These are phyloP conservation scores for Cetoscarus ocellatus DNA, from an alignment of 2,797 vertebrate species.

Conservation along the genomic window DNA sequence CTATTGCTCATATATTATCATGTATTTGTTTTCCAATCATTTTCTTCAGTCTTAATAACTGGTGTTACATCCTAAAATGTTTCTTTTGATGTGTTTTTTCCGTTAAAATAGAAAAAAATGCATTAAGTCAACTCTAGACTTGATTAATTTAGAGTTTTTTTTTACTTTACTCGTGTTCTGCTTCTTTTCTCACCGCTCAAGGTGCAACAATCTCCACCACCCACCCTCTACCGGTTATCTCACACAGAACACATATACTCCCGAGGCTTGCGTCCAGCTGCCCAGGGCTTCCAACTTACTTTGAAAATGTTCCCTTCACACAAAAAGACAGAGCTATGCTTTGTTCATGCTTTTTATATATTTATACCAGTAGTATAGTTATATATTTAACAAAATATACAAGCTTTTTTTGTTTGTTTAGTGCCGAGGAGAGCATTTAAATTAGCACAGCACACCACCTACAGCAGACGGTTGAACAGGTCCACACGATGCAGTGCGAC, in stretches of 20 bases:
- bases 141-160: conserved; percentile 5
- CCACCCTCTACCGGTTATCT: conserved; percentile 76
- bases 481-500: conserved; percentile 45
- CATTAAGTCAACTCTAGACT: conserved; percentile 29
- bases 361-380: conserved; percentile 24
- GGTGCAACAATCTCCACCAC: conserved; percentile 59
- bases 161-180: conserved; percentile 29
- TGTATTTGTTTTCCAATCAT: too few relatives aligned
- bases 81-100: too few relatives aligned
- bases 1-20: too few relatives aligned
- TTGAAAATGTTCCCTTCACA: conserved; percentile 30
- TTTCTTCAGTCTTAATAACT: too few relatives aligned
- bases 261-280: conserved; percentile 61
- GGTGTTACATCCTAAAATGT: too few relatives aligned
- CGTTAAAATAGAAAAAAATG: conserved; percentile 1
- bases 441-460: conserved; percentile 40
- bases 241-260: conserved; percentile 74
- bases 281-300: conserved; percentile 54
- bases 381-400: conserved; percentile 14
- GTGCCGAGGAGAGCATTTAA: conserved; percentile 36
- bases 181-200: conserved; percentile 50
- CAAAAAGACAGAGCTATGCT: conserved; percentile 44
- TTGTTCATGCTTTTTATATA: conserved; percentile 47
- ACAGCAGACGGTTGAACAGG: conserved; percentile 59
- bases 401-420: not conserved